A percentile compares a stretch with the other conserved stretches of the same genome.
Conservation (phyloP, 1,140 invertebrate genomes). For the Antheraea mylitta region DNA sequence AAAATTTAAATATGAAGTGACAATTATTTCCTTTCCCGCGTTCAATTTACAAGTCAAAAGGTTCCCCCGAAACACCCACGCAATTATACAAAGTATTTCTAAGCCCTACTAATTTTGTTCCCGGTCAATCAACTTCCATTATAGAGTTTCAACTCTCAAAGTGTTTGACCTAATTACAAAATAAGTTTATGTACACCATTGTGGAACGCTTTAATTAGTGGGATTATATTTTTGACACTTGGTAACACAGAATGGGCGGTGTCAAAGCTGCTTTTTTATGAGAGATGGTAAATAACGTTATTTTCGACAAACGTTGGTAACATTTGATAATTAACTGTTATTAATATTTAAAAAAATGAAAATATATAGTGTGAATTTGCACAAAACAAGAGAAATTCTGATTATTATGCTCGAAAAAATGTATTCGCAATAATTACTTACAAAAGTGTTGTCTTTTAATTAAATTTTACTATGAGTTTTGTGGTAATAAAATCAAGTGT, state of each 20-base stretch:
- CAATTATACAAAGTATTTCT: conserved; percentile 20
- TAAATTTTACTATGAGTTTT: too few relatives aligned
- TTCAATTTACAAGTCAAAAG: conserved; percentile 10
- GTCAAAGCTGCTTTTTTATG: conserved; percentile 4
- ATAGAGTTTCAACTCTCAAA: conserved; percentile 2
- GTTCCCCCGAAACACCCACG: background rate
- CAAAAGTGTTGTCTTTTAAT: too few relatives aligned
- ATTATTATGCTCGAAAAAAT: too few relatives aligned
- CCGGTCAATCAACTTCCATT: conserved; percentile 24
- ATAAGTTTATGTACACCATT: background rate
- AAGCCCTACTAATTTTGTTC: conserved; percentile 21
- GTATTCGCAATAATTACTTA: too few relatives aligned
- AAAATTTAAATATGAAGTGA: background rate
- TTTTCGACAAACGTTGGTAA: background rate
- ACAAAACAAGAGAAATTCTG: too few relatives aligned
- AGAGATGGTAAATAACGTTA: background rate
- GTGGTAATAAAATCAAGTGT: too few relatives aligned
- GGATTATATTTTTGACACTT: conserved; percentile 26
- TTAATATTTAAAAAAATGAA: too few relatives aligned
- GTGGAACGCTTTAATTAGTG: conserved; percentile 24
- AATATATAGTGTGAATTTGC: too few relatives aligned
- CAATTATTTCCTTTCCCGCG: conserved; percentile 3
- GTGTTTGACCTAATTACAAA: conserved; percentile 11
- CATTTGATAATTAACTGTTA: background rate
- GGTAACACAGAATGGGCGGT: conserved; percentile 31